phyloP scores from a whole-genome alignment of 2,888 invertebrate species.

The Oscheius sp. region DNA sequence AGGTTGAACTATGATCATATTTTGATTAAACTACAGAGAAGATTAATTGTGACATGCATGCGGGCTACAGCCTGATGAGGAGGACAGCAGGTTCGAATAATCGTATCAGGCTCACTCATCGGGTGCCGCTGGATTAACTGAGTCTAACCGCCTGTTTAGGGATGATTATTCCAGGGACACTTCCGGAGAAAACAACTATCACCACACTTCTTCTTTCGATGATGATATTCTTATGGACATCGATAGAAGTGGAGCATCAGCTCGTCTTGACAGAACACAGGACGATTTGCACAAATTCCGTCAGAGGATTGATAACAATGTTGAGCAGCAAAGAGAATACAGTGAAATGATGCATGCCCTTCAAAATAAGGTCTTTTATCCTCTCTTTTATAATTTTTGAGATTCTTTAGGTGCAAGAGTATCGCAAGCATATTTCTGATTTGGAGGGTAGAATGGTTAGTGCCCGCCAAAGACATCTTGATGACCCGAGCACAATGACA shows the following conservation, averaged over 20 bases:
- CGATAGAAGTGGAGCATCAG: slow-evolving; percentile 61
- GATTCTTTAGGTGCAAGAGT: slow-evolving; percentile 63
- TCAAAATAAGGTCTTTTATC: slow-evolving; percentile 64
- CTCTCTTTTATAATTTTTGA: background rate
- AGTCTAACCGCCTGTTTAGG: slow-evolving; percentile 9
- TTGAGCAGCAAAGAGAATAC: slow-evolving; percentile 71
- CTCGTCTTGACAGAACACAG: slow-evolving; percentile 69
- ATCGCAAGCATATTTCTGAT: slow-evolving; percentile 71
- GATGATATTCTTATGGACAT: slow-evolving; percentile 65
- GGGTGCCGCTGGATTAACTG: background rate
- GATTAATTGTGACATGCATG: slow-evolving; percentile 34
- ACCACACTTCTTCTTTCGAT: slow-evolving; percentile 67
- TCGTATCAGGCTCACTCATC: slow-evolving; percentile 24
- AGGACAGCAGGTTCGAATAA: slow-evolving; percentile 6
- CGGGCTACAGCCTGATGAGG: slow-evolving; percentile 24
- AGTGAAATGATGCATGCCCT: slow-evolving; percentile 70
- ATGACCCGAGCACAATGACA: slow-evolving; percentile 49
- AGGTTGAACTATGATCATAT: too few relatives aligned
- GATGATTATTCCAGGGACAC: slow-evolving; percentile 67
- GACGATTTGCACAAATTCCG: slow-evolving; percentile 71
- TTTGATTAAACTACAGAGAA: background rate
- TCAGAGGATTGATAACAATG: slow-evolving; percentile 71
- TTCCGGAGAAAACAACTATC: slow-evolving; percentile 69
- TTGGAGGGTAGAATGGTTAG: slow-evolving; percentile 65
- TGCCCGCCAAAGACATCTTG: slow-evolving; percentile 53